Evolutionary conservation across 2,113 vertebrate species (phyloP).

Genomic region (Oostethus manadensis): DNA sequence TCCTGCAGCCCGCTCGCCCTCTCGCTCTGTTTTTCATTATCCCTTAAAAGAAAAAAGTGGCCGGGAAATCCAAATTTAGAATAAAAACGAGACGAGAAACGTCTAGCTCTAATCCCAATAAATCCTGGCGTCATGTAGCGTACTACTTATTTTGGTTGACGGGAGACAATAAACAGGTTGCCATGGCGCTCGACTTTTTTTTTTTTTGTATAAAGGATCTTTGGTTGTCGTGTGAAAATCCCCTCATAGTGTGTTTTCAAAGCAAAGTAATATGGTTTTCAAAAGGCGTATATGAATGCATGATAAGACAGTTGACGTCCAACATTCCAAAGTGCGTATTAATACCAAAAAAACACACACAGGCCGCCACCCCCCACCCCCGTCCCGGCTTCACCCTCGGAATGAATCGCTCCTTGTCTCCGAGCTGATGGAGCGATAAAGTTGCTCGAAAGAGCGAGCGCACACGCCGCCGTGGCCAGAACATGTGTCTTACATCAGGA

Average conservation of each 20-base stretch:
- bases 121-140: background rate
- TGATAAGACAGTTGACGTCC: conserved; percentile 7
- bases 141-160: background rate
- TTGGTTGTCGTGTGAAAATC: background rate
- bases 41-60: background rate
- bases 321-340: conserved; percentile 28
- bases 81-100: background rate
- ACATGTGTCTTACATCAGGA: conserved; percentile 72
- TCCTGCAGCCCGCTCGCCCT: background rate
- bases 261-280: background rate
- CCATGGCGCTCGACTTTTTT: background rate
- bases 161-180: conserved; percentile 1
- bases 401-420: conserved; percentile 70
- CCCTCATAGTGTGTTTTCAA: background rate
- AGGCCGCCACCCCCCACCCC: background rate
- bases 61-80: background rate
- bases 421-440: conserved; percentile 69
- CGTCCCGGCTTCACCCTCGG: conserved; percentile 20
- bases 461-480: conserved; percentile 52
- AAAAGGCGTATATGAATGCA: background rate
- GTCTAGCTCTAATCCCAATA: background rate
- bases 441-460: conserved; percentile 64
- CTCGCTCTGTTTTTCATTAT: background rate
- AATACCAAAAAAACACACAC: conserved; percentile 8
- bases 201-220: background rate